Percentiles rank a stretch among this genome's conserved stretches.
These are phyloP conservation scores for Geotrupes spiniger DNA, from an alignment of 2,888 invertebrate genomes.

Conservation along the genomic window DNA sequence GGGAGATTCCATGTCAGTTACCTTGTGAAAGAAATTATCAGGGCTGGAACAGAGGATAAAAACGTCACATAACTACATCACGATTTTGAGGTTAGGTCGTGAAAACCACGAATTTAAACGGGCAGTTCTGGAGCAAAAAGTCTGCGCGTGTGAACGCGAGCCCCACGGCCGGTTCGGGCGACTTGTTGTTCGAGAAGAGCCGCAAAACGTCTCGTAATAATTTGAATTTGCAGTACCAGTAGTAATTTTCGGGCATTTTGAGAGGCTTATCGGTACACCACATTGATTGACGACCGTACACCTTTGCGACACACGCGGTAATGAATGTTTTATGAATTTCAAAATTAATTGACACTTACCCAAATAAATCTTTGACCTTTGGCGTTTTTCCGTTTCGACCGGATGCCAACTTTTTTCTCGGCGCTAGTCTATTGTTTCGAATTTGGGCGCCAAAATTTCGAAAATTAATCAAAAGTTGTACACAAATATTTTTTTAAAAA, in stretches of 20 bases:
- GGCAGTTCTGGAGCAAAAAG: neutral
- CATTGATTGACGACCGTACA: neutral
- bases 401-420: slow-evolving; percentile 20
- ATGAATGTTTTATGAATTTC: slow-evolving; percentile 16
- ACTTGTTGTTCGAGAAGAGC: slow-evolving; percentile 3
- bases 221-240: slow-evolving; percentile 25
- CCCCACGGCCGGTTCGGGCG: neutral
- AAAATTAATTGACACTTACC: slow-evolving; percentile 25
- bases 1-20: slow-evolving; percentile 64
- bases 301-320: slow-evolving; percentile 14
- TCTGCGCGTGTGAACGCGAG: neutral
- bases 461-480: no score
- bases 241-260: slow-evolving; percentile 30
- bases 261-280: neutral
- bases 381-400: slow-evolving; percentile 25
- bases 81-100: slow-evolving; percentile 35
- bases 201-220: slow-evolving; percentile 9
- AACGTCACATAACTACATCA: slow-evolving; percentile 16
- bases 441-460: slow-evolving; percentile 18
- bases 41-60: slow-evolving; percentile 40
- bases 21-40: slow-evolving; percentile 51
- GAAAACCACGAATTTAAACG: slow-evolving; percentile 3
- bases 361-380: slow-evolving; percentile 26
- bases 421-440: slow-evolving; percentile 20
- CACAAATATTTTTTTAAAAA: no score